Conservation (phyloP, 2,113 vertebrate genomes). For the Abramis brama region DNA sequence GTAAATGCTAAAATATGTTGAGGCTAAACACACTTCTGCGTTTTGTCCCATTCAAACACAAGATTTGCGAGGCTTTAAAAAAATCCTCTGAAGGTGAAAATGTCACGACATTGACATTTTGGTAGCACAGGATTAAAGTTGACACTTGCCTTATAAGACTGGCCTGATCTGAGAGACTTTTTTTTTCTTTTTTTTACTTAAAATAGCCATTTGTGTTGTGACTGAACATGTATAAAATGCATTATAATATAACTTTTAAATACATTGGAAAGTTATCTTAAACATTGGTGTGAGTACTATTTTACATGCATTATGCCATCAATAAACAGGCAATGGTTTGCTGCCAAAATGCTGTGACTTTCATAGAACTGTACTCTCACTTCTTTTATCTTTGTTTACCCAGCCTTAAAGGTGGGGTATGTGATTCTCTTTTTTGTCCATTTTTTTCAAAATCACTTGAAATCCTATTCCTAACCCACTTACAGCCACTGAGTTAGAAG, state of each 20-base stretch:
- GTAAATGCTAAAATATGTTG: neutral
- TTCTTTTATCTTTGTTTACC: constrained; percentile 26
- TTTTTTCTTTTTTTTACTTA: neutral
- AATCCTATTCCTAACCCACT: too few relatives aligned
- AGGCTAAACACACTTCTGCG: neutral
- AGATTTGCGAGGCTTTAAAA: neutral
- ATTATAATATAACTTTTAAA: neutral
- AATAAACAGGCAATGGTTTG: neutral
- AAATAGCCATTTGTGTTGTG: neutral
- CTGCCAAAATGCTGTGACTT: neutral
- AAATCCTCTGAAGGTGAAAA: constrained; percentile 2
- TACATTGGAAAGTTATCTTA: neutral
- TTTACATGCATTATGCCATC: neutral
- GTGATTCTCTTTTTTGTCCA: too few relatives aligned
- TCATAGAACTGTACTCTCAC: neutral
- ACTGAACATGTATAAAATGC: neutral
- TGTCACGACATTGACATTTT: constrained; percentile 15
- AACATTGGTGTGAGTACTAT: neutral
- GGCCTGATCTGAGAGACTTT: neutral
- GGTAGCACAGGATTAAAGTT: constrained; percentile 34
- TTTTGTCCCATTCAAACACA: neutral
- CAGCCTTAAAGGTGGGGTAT: too few relatives aligned
- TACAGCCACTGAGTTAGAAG: too few relatives aligned
- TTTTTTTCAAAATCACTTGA: too few relatives aligned
- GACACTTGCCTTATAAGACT: constrained; percentile 11